A percentile compares a stretch with the other conserved stretches of the same genome.
Evolutionary conservation across 2,113 vertebrate genomes (phyloP).

Genomic region (Cyanoramphus novaezelandiae): DNA sequence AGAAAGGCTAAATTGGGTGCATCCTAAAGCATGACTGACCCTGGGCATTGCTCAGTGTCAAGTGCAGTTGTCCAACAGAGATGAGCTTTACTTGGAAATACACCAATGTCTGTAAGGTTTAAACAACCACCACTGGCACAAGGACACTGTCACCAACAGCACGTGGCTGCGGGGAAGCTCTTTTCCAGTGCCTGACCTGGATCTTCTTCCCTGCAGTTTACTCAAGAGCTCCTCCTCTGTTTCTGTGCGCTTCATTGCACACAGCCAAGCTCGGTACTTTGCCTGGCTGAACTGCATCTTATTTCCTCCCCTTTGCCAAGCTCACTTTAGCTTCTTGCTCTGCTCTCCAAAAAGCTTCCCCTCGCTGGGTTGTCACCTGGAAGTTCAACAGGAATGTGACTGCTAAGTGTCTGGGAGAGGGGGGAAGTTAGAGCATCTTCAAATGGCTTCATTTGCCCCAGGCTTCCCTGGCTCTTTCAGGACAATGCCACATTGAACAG

Average conservation of each 20-base stretch:
- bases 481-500: background rate
- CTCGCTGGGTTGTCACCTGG: background rate
- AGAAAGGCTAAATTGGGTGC: background rate
- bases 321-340: background rate
- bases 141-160: background rate
- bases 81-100: background rate
- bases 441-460: background rate
- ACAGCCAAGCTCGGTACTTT: background rate
- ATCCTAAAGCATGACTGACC: background rate
- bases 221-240: background rate
- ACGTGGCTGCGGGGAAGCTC: background rate
- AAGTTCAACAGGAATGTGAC: background rate
- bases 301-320: background rate
- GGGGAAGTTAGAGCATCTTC: accelerated
- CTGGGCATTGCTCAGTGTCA: background rate
- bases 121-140: background rate
- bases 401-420: background rate
- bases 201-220: background rate
- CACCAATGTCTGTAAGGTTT: accelerated
- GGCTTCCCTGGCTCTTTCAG: background rate
- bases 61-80: background rate
- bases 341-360: background rate
- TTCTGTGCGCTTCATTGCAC: background rate
- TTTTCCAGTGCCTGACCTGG: background rate
- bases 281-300: background rate